A percentile compares a stretch with the other conserved stretches of the same genome.
Evolutionary conservation across 2,888 invertebrate genomes (phyloP).

Genomic region (Slavum lentiscoides): DNA sequence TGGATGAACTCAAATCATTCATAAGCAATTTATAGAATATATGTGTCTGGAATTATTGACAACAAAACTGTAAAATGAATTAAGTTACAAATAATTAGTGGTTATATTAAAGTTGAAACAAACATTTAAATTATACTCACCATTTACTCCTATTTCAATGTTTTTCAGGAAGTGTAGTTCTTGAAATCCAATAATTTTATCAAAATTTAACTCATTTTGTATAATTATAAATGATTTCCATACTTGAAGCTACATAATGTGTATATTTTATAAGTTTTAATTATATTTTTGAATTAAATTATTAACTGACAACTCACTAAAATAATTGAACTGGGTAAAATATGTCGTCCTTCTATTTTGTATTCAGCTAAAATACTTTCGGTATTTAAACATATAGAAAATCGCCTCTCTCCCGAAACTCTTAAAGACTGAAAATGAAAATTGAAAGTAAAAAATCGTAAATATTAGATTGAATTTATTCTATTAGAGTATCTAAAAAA

Average conservation of each 20-base stretch:
- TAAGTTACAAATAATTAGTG: neutral
- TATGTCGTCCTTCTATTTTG: slow-evolving; percentile 33
- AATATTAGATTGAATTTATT: neutral
- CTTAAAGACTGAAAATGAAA: neutral
- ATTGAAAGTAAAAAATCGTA: neutral
- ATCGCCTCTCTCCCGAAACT: slow-evolving; percentile 20
- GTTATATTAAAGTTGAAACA: neutral
- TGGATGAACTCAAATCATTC: neutral
- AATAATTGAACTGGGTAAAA: slow-evolving; percentile 13
- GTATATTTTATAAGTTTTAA: neutral
- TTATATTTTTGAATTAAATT: neutral
- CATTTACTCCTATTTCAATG: neutral
- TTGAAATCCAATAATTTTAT: slow-evolving; percentile 10
- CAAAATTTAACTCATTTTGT: slow-evolving; percentile 7
- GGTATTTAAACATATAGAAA: slow-evolving; percentile 6
- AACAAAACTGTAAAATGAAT: neutral
- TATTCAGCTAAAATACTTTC: slow-evolving; percentile 23
- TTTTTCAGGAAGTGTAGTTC: slow-evolving; percentile 1
- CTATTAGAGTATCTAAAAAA: neutral
- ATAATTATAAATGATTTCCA: slow-evolving; percentile 29
- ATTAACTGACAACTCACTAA: slow-evolving; percentile 7
- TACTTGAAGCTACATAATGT: neutral
- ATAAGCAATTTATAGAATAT: neutral
- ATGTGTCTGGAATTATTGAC: neutral
- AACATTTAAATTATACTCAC: slow-evolving; percentile 1